A percentile compares a stretch with the other conserved stretches of the same genome.
Conservation (phyloP, 2,113 vertebrate genomes). For the Oreamnos americanus region DNA sequence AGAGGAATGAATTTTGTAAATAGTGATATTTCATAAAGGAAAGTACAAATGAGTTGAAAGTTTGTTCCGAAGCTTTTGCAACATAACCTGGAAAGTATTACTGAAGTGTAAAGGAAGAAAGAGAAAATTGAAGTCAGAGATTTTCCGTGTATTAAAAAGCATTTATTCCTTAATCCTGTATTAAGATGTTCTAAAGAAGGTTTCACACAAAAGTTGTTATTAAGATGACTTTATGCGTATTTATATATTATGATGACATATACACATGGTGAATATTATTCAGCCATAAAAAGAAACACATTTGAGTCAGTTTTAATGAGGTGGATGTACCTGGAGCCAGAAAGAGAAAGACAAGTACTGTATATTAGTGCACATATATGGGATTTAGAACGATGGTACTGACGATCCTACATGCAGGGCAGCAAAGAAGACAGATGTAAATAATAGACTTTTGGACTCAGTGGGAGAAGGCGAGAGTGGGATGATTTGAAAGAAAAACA, state of each 20-base stretch:
- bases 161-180: neutral
- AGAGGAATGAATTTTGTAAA: neutral
- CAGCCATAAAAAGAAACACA: neutral
- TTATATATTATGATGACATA: neutral
- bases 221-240: neutral
- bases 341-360: neutral
- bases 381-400: neutral
- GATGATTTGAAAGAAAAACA: neutral
- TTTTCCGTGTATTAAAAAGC: neutral
- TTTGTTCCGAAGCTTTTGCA: neutral
- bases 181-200: constrained; percentile 26
- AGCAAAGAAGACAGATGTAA: neutral
- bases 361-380: neutral
- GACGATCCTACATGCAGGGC: neutral
- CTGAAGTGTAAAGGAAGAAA: neutral
- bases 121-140: neutral
- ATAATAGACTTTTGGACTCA: neutral
- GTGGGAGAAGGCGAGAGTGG: neutral
- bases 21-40: neutral
- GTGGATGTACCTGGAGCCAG: neutral
- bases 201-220: neutral
- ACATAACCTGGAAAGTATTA: neutral
- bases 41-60: neutral
- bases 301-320: neutral
- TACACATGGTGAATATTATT: neutral